Base-by-base conservation (phyloP, 2,797 vertebrate species). In the Ataeniobius toweri region DNA sequence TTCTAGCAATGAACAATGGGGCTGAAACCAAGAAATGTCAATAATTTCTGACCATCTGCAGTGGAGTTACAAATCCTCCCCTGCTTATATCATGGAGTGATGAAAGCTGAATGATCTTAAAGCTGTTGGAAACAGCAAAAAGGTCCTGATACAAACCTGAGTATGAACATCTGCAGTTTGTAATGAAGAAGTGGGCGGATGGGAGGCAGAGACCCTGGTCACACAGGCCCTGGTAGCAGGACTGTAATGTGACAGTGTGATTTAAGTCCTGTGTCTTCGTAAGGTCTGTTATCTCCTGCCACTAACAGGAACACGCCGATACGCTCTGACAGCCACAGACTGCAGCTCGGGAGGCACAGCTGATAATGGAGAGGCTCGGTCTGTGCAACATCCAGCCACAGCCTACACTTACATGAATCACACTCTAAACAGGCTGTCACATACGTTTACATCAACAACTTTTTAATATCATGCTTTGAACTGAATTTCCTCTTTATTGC, bases 211-310 rank as follows among this genome's bases (percentile, higher is more conserved):
- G 77, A 75, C 84, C 84, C 59, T 0, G 92, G 93, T 91, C 91
- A 89, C 6, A 65, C 65, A 75, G 84, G 83, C 89, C 89, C 84
- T 71, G 91, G 91, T 91, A 90, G 87, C 86, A 39, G 71, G 12
- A 82, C 84, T 86, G 85, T 87, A 88, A 92, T 83, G 89, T 94
- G 94, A 93, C 93, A 94, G 84, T 48, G 85, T 93, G 92, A 95
- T 95, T 95, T 91, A 95, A 75, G 87, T 87, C 79, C 77, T 14
- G 89, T 92, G 93, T 91, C 87, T 18, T 63, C 3, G 39, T 41
- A 3, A 65, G 86, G 78, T 80, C 80, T 39, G 89, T 91, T 93
- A 94, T 94, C 94, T 93, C 22, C 74, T 13, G 24, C 72, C 39
- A 41, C 86, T 89, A 85, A 89, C 89, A 76, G 88, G 84, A 78